phyloP scores from a whole-genome alignment of 2,797 vertebrate genomes.

The Discoglossus pictus region DNA sequence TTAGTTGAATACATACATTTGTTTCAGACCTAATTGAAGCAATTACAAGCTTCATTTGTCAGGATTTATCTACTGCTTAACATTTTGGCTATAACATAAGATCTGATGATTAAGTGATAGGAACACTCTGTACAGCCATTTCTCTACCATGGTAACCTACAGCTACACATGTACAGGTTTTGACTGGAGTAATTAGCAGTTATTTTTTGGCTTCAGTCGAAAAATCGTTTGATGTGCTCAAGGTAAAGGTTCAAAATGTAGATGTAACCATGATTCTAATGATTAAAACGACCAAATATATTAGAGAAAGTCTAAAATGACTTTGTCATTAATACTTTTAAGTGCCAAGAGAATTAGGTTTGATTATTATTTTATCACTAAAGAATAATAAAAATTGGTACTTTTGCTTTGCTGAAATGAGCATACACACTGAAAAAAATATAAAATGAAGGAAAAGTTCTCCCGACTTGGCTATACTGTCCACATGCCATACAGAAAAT shows the following conservation, averaged over 20 bases:
- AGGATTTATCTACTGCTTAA: slow-evolving; percentile 24
- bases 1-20: slow-evolving; percentile 13
- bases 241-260: too few relatives aligned
- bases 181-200: slow-evolving; percentile 23
- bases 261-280: not conserved
- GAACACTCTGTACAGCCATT: slow-evolving; percentile 46
- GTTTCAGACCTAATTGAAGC: slow-evolving; percentile 31
- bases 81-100: slow-evolving; percentile 48
- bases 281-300: too few relatives aligned
- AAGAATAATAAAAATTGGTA: too few relatives aligned
- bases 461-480: too few relatives aligned
- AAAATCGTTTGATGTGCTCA: slow-evolving; percentile 4
- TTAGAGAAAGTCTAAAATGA: too few relatives aligned
- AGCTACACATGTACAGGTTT: slow-evolving; percentile 26
- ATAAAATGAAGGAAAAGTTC: too few relatives aligned
- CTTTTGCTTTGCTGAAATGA: too few relatives aligned
- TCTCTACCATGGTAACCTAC: slow-evolving; percentile 47
- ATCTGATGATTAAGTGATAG: slow-evolving; percentile 26
- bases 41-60: slow-evolving; percentile 30
- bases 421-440: too few relatives aligned
- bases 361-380: too few relatives aligned
- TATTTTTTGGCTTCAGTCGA: slow-evolving; percentile 20
- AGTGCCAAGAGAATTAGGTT: too few relatives aligned
- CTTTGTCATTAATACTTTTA: too few relatives aligned
- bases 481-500: too few relatives aligned